phyloP scores from a whole-genome alignment of 2,888 invertebrate genomes.

The Cryptus armator region DNA sequence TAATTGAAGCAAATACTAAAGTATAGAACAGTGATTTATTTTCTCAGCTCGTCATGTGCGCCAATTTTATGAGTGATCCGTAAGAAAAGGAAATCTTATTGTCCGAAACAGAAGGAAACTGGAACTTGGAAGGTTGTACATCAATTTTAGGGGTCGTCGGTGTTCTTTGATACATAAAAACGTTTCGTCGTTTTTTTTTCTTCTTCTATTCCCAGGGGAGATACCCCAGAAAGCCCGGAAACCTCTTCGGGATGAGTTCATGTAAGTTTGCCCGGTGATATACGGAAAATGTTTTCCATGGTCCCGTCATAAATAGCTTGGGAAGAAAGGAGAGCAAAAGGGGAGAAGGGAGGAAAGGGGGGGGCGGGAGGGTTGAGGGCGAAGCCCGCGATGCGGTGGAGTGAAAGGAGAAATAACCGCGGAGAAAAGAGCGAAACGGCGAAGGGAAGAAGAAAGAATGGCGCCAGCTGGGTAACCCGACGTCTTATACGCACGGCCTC shows the following conservation, averaged over 20 bases:
- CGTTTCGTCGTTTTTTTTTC: conserved; percentile 40
- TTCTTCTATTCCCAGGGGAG: conserved; percentile 32
- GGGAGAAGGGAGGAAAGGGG: conserved; percentile 37
- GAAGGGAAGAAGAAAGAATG: conserved; percentile 59
- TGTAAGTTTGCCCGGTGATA: conserved; percentile 78
- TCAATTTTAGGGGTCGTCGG: conserved; percentile 58
- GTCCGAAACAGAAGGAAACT: conserved; percentile 32
- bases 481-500: conserved; percentile 71
- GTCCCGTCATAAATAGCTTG: conserved; percentile 80
- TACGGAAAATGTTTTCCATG: conserved; percentile 81
- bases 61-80: conserved; percentile 17
- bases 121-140: conserved; percentile 51
- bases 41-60: background rate
- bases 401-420: conserved; percentile 29
- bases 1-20: background rate
- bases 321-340: conserved; percentile 62
- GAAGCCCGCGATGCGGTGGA: background rate
- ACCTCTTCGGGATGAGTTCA: conserved; percentile 73
- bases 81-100: conserved; percentile 28
- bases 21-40: background rate
- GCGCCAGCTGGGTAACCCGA: conserved; percentile 67
- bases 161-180: conserved; percentile 44
- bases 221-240: conserved; percentile 57
- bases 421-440: conserved; percentile 29
- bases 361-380: conserved; percentile 42